These are phyloP conservation scores for Lomographa bimaculata DNA, from an alignment of 2,888 invertebrate genomes.

Conservation along the genomic window DNA sequence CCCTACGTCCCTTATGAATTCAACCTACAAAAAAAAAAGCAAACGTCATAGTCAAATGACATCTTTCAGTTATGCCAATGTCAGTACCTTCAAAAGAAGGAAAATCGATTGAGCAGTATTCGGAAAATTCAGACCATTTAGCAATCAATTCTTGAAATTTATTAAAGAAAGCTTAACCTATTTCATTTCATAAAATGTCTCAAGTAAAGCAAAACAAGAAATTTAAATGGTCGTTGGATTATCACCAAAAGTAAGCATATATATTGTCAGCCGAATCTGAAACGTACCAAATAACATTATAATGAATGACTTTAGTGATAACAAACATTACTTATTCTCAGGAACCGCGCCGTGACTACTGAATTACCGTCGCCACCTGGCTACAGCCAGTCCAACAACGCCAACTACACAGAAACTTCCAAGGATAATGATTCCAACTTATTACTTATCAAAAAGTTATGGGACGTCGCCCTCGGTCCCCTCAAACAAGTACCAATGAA, in stretches of 20 bases:
- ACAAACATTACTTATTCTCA: slow-evolving; percentile 37
- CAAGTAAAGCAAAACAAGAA: slow-evolving; percentile 74
- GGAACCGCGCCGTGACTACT: slow-evolving; percentile 52
- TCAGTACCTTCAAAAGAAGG: no score
- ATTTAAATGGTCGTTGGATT: slow-evolving; percentile 87
- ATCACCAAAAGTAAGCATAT: slow-evolving; percentile 79
- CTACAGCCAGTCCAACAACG: slow-evolving; percentile 88
- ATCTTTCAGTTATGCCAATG: no score
- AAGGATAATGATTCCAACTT: slow-evolving; percentile 93
- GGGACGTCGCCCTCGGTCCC: slow-evolving; percentile 98
- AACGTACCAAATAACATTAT: no score
- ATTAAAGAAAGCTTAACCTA: no score
- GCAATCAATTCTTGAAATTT: no score
- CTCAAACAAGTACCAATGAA: slow-evolving; percentile 99
- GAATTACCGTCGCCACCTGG: slow-evolving; percentile 93
- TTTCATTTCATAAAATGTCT: slow-evolving; percentile 59
- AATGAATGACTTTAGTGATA: no score
- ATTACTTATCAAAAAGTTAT: slow-evolving; percentile 96
- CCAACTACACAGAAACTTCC: slow-evolving; percentile 90
- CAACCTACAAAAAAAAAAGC: no score
- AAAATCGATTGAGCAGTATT: no score
- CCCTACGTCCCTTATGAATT: no score
- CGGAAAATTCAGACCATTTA: no score
- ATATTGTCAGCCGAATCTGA: no score
- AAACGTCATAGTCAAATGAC: no score